Conservation (phyloP, 2,797 vertebrate genomes). For the Enteromius viviparus region DNA sequence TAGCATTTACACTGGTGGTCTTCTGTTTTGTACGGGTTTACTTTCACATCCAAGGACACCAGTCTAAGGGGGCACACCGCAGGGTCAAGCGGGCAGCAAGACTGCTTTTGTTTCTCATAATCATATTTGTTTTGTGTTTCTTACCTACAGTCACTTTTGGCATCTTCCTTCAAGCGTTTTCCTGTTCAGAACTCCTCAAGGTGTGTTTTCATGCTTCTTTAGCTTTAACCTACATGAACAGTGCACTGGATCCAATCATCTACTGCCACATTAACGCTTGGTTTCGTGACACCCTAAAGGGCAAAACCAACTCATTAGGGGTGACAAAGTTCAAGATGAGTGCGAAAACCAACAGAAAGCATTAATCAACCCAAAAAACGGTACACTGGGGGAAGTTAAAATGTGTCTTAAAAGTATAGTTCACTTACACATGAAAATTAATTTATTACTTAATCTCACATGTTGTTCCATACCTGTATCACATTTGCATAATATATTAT, state of each 20-base stretch:
- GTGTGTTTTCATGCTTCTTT: constrained; percentile 67
- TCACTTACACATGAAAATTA: neutral
- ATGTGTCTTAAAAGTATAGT: neutral
- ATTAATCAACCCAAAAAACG: neutral
- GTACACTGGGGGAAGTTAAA: neutral
- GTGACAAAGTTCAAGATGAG: constrained; percentile 51
- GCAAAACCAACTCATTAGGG: constrained; percentile 49
- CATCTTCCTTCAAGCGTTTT: constrained; percentile 38
- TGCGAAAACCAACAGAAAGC: constrained; percentile 20
- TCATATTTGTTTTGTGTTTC: constrained; percentile 76
- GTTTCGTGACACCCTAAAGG: constrained; percentile 65
- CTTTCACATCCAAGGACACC: constrained; percentile 45
- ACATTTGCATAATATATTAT: neutral
- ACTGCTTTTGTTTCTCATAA: constrained; percentile 59
- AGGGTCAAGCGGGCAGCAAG: constrained; percentile 61
- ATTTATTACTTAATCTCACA: neutral
- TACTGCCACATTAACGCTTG: constrained; percentile 73
- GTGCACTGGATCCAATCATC: constrained; percentile 72
- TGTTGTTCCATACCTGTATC: neutral
- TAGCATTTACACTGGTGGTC: constrained; percentile 43
- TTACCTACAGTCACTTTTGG: constrained; percentile 71
- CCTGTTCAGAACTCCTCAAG: constrained; percentile 35
- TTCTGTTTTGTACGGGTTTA: constrained; percentile 33
- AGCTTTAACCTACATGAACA: constrained; percentile 76
- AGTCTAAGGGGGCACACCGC: constrained; percentile 58